phyloP scores from a whole-genome alignment of 2,113 vertebrate species.

The Carettochelys insculpta region DNA sequence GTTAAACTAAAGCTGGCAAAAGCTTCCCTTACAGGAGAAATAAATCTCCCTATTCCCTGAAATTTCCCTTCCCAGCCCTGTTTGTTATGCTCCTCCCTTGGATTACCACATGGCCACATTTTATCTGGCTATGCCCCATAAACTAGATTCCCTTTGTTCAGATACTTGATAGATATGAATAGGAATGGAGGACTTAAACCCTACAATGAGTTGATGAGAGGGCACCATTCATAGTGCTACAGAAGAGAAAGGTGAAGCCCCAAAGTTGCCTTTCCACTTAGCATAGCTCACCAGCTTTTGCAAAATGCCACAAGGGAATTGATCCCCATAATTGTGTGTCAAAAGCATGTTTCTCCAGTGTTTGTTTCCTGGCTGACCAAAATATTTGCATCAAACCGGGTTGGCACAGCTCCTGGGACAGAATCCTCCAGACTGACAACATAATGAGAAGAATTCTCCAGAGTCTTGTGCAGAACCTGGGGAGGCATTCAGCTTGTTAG shows the following conservation, averaged over 20 bases:
- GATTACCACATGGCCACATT: accelerated
- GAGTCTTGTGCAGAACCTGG: neutral
- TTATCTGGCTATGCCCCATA: neutral
- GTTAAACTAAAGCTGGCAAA: neutral
- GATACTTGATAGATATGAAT: neutral
- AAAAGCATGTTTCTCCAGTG: neutral
- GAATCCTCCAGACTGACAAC: neutral
- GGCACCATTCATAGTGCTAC: neutral
- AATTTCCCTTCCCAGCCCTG: neutral
- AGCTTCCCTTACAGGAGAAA: neutral
- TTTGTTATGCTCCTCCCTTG: neutral
- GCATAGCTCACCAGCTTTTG: neutral
- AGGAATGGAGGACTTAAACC: neutral
- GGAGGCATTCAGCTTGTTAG: neutral
- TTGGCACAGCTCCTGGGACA: accelerated
- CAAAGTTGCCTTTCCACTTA: neutral
- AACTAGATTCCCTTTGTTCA: accelerated
- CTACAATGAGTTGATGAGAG: neutral
- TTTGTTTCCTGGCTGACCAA: neutral
- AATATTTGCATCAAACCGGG: neutral
- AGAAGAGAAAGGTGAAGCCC: neutral
- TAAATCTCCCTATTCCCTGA: neutral
- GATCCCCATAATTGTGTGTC: neutral
- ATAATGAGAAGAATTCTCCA: neutral
- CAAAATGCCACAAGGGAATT: neutral